Evolutionary conservation across 1,140 invertebrate genomes (phyloP), one percentile per base, ranked within the genome.

Genomic region (Euwallacea fornicatus): DNA sequence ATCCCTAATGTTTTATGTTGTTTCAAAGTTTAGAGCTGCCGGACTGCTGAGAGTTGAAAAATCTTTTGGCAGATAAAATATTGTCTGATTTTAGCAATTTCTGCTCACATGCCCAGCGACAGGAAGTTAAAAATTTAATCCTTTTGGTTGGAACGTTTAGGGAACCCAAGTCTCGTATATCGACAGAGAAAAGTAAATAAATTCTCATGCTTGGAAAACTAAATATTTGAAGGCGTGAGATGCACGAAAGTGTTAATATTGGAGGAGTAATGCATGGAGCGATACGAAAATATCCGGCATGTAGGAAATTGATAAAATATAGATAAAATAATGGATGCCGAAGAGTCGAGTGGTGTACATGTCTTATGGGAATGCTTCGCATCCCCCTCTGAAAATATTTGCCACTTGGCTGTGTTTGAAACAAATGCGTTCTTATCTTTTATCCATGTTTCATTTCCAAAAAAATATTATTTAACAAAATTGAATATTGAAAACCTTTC

Each of bases 281-380:
- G 63, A 21, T 42, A 65, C 11, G 63, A 65, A 65, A 53, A 54
- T 50, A 65, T 54, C 63, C 46, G 50, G 16, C 50, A 63, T 63
- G 7, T 47, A 63, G 7, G 61, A 47, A 65, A 53, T 65, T 54
- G 63, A 65, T 65, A 65, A 65, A 65, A 65, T 65, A 65, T 63
- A 16, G 61, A 63, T 63, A 15, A 50, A 47, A 15, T 47, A 63
- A 65, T 65, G 63, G 63, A 65, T 13, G 42, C 33, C 10, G 42
- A 43, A 61, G 42, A n/a, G 42, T 58, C 13, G 10, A 8, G 21
- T 33, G 21, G 21, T 33, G 21, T 33, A 33, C 21, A 33, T 33
- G 21, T 33, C 21, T 33, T 33, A 33, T 4, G 21, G 21, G 4
- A 33, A 33, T 33, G 21, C 21, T 33, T 33, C 21, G 4, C 21